Conservation (phyloP, 2,888 invertebrate species). For the Luperina nickerlii region DNA sequence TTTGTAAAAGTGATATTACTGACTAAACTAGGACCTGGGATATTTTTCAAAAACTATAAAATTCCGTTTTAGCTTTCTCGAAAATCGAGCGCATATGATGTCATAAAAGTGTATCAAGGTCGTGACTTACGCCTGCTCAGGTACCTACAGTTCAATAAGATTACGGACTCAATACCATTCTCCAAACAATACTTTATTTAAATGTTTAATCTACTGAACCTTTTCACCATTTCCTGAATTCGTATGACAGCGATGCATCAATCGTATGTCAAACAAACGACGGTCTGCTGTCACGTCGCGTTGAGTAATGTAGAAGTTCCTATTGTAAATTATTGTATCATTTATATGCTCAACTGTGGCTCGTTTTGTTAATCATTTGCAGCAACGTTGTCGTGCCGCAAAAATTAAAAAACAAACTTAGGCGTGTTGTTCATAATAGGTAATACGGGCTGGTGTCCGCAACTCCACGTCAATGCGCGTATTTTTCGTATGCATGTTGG, state of each 20-base stretch:
- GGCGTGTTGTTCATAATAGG: too few species aligned
- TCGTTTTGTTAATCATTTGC: background rate
- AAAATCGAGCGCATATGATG: background rate
- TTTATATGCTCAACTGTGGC: background rate
- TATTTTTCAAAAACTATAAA: background rate
- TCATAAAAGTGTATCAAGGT: constrained; percentile 5
- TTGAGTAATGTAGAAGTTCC: constrained; percentile 15
- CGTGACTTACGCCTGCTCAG: background rate
- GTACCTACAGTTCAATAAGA: constrained; percentile 23
- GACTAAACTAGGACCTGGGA: background rate
- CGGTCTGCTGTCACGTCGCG: constrained; percentile 10
- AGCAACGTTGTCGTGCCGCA: background rate
- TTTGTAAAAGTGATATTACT: background rate
- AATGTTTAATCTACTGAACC: constrained; percentile 12
- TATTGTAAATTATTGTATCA: background rate
- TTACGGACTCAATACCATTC: constrained; percentile 11
- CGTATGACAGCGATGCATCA: background rate
- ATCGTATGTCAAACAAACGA: constrained; percentile 35
- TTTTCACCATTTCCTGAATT: constrained; percentile 2
- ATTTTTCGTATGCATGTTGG: too few species aligned
- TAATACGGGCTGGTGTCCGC: too few species aligned
- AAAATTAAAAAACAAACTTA: background rate
- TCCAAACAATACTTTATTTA: constrained; percentile 11
- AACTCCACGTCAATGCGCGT: too few species aligned
- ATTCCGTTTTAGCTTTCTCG: background rate